These are phyloP conservation scores for Antennarius maculatus DNA, from an alignment of 2,797 vertebrate genomes.

Conservation along the genomic window DNA sequence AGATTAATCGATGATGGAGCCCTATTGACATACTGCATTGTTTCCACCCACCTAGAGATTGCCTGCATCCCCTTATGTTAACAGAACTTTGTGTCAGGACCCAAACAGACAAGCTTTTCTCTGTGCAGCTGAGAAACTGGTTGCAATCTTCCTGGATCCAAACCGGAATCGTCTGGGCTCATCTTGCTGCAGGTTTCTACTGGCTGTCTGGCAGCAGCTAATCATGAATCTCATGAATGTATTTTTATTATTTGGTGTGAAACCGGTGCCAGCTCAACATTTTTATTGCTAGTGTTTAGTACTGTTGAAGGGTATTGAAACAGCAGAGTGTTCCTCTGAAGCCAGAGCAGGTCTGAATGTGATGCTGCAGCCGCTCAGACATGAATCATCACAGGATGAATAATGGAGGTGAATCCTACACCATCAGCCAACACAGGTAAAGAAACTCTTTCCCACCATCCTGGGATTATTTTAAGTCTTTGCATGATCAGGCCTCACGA, in stretches of 20 bases:
- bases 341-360: neutral
- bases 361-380: slow-evolving; percentile 25
- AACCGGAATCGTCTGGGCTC: slow-evolving; percentile 17
- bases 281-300: slow-evolving; percentile 1
- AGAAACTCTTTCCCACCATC: slow-evolving; percentile 7
- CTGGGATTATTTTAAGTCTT: neutral
- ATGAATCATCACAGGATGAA: slow-evolving; percentile 11
- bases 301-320: slow-evolving; percentile 1
- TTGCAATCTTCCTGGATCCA: slow-evolving; percentile 26
- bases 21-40: no score
- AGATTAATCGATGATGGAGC: no score
- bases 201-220: slow-evolving; percentile 17
- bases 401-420: slow-evolving; percentile 10
- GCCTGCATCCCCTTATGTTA: no score
- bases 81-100: neutral
- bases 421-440: slow-evolving; percentile 13
- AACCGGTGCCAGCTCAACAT: neutral
- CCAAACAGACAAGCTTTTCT: neutral
- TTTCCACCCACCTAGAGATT: no score
- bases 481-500: no score
- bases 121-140: slow-evolving; percentile 24
- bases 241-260: slow-evolving; percentile 4
- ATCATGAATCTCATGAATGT: slow-evolving; percentile 7
- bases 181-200: neutral
- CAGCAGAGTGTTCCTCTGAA: neutral